Percentiles rank a stretch among this genome's conserved stretches.
Evolutionary conservation across 2,113 vertebrate genomes (phyloP).

Genomic region (Coregonus clupeaformis): DNA sequence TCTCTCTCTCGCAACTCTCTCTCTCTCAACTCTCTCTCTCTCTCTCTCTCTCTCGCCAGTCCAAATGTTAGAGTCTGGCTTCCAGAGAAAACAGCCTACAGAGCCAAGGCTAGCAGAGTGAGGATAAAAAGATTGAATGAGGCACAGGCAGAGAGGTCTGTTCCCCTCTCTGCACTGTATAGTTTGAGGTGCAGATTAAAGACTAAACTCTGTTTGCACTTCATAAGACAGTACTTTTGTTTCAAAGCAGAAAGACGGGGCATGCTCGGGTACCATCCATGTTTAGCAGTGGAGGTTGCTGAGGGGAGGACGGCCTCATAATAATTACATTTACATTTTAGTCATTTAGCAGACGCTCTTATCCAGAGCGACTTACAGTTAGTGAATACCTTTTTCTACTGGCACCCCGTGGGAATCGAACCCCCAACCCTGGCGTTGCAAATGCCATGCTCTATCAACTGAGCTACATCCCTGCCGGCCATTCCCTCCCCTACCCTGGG

Average conservation of each 20-base stretch:
- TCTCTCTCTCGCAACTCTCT: conserved; percentile 3
- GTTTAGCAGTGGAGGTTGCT: background rate
- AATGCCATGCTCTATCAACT: no score
- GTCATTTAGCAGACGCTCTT: no score
- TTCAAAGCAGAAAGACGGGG: conserved; percentile 13
- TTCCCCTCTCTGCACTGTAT: conserved; percentile 34
- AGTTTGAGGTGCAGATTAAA: conserved; percentile 20
- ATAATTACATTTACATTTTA: no score
- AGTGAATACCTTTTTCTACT: no score
- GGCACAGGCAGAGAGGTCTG: conserved; percentile 58
- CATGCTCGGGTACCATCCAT: background rate
- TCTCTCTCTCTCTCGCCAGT: conserved; percentile 41
- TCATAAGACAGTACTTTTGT: conserved; percentile 14
- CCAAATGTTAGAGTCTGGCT: conserved; percentile 70
- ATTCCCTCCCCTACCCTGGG: no score
- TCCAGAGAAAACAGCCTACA: conserved; percentile 84
- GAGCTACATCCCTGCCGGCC: no score
- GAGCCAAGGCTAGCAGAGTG: conserved; percentile 71
- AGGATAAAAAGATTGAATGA: conserved; percentile 66
- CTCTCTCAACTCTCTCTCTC: conserved; percentile 10
- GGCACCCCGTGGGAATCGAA: no score
- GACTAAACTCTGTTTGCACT: conserved; percentile 8
- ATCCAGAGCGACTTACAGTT: no score
- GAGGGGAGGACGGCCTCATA: no score
- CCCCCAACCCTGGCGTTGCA: no score